These are phyloP conservation scores for Choristoneura rosaceana DNA, from an alignment of 2,888 invertebrate genomes.

Conservation along the genomic window DNA sequence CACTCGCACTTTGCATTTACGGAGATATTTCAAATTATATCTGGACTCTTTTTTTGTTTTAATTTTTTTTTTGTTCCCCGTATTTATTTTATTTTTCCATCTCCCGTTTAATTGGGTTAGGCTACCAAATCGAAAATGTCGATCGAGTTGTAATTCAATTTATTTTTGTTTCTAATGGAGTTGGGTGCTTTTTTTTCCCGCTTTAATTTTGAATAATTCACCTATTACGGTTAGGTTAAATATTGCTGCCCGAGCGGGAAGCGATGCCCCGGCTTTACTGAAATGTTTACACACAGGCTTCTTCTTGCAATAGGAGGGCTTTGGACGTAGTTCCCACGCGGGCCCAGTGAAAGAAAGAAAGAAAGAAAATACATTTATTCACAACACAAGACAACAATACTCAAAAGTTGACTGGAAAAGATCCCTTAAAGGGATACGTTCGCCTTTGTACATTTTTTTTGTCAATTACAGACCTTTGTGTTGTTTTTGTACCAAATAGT, in stretches of 20 bases:
- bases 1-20: conserved; percentile 86
- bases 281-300: not conserved
- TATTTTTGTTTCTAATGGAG: conserved; percentile 86
- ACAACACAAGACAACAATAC: too few relatives aligned
- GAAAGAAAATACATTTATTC: too few relatives aligned
- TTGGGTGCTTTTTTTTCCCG: conserved; percentile 74
- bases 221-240: conserved; percentile 62
- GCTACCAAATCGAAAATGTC: conserved; percentile 84
- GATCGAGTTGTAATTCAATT: conserved; percentile 85
- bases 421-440: too few relatives aligned
- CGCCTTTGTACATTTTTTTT: too few relatives aligned
- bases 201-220: conserved; percentile 80
- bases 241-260: conserved; percentile 53
- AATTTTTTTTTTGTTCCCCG: conserved; percentile 81
- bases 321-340: too few relatives aligned
- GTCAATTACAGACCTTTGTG: too few relatives aligned
- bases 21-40: conserved; percentile 86
- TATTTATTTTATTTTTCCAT: conserved; percentile 86
- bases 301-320: too few relatives aligned
- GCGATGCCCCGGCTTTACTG: not conserved
- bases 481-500: too few relatives aligned
- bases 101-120: conserved; percentile 84
- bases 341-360: too few relatives aligned
- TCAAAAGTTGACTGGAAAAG: too few relatives aligned
- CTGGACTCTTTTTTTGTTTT: conserved; percentile 83